Conservation (phyloP, 2,797 vertebrate genomes). For the Sebastes vulpes region DNA sequence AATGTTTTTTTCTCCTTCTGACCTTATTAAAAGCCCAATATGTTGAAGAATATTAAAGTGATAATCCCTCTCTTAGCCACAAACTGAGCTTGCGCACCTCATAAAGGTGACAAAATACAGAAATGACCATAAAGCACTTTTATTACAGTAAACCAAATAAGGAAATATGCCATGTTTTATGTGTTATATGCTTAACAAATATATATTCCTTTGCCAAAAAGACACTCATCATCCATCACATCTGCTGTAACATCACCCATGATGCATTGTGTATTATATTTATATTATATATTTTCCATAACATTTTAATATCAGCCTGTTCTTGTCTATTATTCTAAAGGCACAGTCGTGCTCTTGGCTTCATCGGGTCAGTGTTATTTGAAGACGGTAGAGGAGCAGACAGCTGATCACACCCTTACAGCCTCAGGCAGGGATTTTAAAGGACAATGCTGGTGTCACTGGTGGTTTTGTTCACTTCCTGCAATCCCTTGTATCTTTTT, state of each 20-base stretch:
- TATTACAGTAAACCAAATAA: neutral
- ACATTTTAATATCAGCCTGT: conserved; percentile 11
- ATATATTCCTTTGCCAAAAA: neutral
- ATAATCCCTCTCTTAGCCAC: neutral
- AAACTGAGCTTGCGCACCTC: neutral
- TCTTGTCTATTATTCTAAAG: neutral
- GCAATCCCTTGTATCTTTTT: neutral
- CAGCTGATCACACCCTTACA: conserved; percentile 13
- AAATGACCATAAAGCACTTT: neutral
- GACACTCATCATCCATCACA: neutral
- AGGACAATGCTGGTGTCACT: neutral
- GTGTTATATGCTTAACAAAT: neutral
- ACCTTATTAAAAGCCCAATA: neutral
- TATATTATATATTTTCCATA: neutral
- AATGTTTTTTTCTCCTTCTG: neutral
- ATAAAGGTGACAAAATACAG: neutral
- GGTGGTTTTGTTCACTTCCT: conserved; percentile 13
- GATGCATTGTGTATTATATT: neutral
- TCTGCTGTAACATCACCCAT: neutral
- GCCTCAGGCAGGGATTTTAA: conserved; percentile 11
- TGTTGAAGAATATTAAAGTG: neutral
- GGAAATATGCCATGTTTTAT: neutral
- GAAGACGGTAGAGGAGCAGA: conserved; percentile 35
- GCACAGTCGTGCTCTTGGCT: neutral
- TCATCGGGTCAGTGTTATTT: conserved; percentile 30